These are phyloP conservation scores for Dasyurus viverrinus DNA, from an alignment of 2,113 vertebrate species.

Conservation along the genomic window DNA sequence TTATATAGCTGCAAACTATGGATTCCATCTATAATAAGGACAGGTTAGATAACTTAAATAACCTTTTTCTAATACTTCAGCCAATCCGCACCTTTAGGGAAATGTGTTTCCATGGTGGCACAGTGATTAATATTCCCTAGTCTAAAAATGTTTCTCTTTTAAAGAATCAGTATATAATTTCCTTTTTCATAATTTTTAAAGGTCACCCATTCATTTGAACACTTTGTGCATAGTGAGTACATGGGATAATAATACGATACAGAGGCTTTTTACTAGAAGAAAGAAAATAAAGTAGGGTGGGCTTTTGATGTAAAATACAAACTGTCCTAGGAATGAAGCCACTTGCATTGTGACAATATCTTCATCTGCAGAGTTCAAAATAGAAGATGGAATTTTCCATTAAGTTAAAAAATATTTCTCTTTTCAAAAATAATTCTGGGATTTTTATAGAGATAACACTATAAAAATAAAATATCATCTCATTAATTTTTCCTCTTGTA, in stretches of 20 bases:
- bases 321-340: constrained; percentile 11
- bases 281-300: constrained; percentile 1
- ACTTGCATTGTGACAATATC: not conserved
- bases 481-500: not conserved
- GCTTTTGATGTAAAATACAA: not conserved
- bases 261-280: not conserved
- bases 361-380: constrained; percentile 41
- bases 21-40: not conserved
- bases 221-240: not conserved
- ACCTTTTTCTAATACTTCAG: not conserved
- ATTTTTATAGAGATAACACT: not conserved
- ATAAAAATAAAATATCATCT: not conserved
- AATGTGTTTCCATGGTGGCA: not conserved
- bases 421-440: constrained; percentile 22
- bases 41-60: not conserved
- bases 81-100: not conserved
- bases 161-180: constrained; percentile 30
- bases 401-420: constrained; percentile 2
- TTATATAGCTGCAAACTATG: not conserved
- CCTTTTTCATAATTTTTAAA: constrained; percentile 23
- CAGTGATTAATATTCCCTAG: not conserved
- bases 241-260: not conserved
- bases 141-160: not conserved
- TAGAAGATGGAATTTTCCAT: not conserved
- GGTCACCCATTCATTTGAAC: not conserved